A percentile compares a stretch with the other conserved stretches of the same genome.
These are phyloP conservation scores for Lethocerus indicus DNA, from an alignment of 1,140 invertebrate genomes.

Conservation along the genomic window DNA sequence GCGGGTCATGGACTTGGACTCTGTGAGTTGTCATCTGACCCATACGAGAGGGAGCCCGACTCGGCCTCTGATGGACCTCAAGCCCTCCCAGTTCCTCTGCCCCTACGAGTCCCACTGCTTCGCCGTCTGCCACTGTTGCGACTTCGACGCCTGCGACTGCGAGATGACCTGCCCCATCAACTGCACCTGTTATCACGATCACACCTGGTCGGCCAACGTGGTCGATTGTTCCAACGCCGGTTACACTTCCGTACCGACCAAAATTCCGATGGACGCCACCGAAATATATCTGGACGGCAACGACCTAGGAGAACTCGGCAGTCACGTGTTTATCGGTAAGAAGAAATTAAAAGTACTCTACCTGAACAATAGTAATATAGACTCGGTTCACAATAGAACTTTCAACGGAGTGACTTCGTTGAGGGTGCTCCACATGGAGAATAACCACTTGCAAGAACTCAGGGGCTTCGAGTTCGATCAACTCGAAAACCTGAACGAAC, in stretches of 20 bases:
- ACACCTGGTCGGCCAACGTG: constrained; percentile 32
- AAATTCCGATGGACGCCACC: constrained; percentile 38
- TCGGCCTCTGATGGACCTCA: constrained; percentile 47
- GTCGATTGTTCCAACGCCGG: constrained; percentile 29
- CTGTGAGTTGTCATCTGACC: constrained; percentile 23
- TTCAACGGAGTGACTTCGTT: constrained; percentile 34
- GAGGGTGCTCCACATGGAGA: constrained; percentile 29
- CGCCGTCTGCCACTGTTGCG: constrained; percentile 41
- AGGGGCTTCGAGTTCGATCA: constrained; percentile 34
- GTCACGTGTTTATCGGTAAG: constrained; percentile 35
- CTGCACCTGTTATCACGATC: constrained; percentile 34
- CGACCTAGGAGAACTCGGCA: constrained; percentile 26
- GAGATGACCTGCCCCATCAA: constrained; percentile 34
- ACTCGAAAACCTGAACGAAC: constrained; percentile 27
- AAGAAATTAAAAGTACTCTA: constrained; percentile 32
- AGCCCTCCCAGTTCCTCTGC: constrained; percentile 41
- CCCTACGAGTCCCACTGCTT: constrained; percentile 38
- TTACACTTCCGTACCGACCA: constrained; percentile 25
- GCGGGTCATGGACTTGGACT: constrained; percentile 25
- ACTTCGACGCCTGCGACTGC: constrained; percentile 40
- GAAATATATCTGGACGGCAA: constrained; percentile 36
- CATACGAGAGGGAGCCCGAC: constrained; percentile 19
- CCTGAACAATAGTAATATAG: constrained; percentile 30
- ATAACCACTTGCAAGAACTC: constrained; percentile 29
- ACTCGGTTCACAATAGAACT: constrained; percentile 32